A percentile compares a stretch with the other conserved stretches of the same genome.
These are phyloP conservation scores for Thalassophryne amazonica DNA, from an alignment of 2,797 vertebrate species.

Conservation along the genomic window DNA sequence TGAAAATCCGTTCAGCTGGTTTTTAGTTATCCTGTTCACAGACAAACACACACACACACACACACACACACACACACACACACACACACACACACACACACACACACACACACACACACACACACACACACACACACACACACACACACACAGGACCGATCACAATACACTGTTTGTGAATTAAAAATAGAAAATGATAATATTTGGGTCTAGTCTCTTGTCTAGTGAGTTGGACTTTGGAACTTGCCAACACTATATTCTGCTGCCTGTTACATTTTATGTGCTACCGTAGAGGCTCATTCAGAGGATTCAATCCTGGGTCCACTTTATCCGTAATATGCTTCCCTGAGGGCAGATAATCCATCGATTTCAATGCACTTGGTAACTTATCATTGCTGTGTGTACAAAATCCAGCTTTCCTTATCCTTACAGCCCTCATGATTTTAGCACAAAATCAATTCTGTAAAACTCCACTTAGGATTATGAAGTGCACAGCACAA, in stretches of 20 bases:
- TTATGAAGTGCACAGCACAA: not conserved
- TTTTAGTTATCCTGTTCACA: too few species aligned
- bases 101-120: not conserved
- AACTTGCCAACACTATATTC: not conserved
- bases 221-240: not conserved
- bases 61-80: not conserved
- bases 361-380: conserved; percentile 2
- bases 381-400: not conserved
- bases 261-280: not conserved
- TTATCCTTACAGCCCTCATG: not conserved
- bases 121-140: too few species aligned
- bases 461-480: not conserved
- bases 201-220: not conserved
- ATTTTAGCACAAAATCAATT: conserved; percentile 14
- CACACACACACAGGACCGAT: too few species aligned
- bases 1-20: too few species aligned
- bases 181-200: not conserved
- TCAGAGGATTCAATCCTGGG: not conserved
- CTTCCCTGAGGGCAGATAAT: not conserved
- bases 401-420: not conserved
- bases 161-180: too few species aligned
- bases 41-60: too few species aligned
- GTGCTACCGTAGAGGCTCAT: not conserved
- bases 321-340: conserved; percentile 1
- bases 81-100: conserved; percentile 3